A percentile compares a stretch with the other conserved stretches of the same genome.
Evolutionary conservation across 2,113 vertebrate species (phyloP).

Genomic region (Pseudolaguvia tuberculata): DNA sequence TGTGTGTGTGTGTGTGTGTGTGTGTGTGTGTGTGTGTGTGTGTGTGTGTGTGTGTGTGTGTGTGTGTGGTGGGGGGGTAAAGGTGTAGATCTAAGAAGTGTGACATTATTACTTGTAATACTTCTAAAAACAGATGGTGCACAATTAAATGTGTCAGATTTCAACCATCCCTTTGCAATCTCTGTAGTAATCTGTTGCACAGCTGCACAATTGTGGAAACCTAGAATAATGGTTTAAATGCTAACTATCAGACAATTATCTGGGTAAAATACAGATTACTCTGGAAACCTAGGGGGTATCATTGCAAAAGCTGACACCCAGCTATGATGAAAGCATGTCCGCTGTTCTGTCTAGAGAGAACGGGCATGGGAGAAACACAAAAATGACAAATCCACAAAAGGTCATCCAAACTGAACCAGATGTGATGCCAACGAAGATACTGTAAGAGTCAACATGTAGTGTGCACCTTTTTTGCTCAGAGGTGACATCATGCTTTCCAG

Average conservation of each 20-base stretch:
- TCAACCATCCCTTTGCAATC: not conserved
- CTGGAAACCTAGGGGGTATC: not conserved
- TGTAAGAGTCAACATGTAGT: conserved; percentile 33
- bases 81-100: not conserved
- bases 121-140: not conserved
- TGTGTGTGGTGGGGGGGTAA: not conserved
- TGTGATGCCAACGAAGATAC: conserved; percentile 54
- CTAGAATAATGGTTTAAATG: not conserved
- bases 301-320: not conserved
- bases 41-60: not conserved
- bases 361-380: conserved; percentile 56
- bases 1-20: too few relatives aligned
- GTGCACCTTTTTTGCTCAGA: conserved; percentile 60
- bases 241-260: not conserved
- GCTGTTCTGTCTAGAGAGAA: conserved; percentile 29
- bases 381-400: conserved; percentile 64
- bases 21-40: too few relatives aligned
- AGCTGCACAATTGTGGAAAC: not conserved
- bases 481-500: conserved; percentile 70
- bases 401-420: conserved; percentile 67
- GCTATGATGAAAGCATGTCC: not conserved
- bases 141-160: not conserved
- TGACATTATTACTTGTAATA: conserved; percentile 2
- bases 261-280: not conserved
- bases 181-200: not conserved